phyloP scores from a whole-genome alignment of 2,113 vertebrate species.

The Xiphias gladius region DNA sequence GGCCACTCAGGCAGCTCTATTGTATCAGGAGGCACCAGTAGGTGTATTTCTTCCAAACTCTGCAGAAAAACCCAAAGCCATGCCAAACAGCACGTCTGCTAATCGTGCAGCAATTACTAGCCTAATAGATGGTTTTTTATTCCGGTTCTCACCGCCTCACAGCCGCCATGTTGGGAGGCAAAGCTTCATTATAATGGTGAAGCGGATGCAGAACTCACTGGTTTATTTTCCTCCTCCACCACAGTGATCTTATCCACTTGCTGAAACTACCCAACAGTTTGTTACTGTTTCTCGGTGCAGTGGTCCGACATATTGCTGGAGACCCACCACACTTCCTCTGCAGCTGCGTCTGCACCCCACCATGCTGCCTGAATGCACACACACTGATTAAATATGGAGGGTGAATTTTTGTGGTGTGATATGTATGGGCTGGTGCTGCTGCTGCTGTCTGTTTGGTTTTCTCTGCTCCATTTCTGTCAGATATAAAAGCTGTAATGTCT shows the following conservation, averaged over 20 bases:
- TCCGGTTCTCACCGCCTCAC: conserved; percentile 48
- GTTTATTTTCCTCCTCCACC: neutral
- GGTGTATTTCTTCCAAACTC: conserved; percentile 86
- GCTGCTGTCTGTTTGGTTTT: neutral
- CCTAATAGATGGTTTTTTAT: conserved; percentile 85
- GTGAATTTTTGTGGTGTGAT: conserved; percentile 21
- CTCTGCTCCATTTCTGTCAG: neutral
- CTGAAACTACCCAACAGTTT: conserved; percentile 13
- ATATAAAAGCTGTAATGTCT: neutral
- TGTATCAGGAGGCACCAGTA: conserved; percentile 89
- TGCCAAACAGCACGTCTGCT: conserved; percentile 87
- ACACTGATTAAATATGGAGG: conserved; percentile 35
- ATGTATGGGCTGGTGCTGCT: neutral
- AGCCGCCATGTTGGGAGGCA: conserved; percentile 77
- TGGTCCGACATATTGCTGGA: conserved; percentile 22
- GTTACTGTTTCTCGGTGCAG: neutral
- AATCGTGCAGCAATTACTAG: conserved; percentile 87
- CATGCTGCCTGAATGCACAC: conserved; percentile 13
- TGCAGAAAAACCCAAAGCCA: conserved; percentile 73
- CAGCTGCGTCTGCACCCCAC: conserved; percentile 14
- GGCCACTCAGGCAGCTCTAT: conserved; percentile 85
- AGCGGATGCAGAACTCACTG: conserved; percentile 50
- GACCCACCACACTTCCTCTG: conserved; percentile 14
- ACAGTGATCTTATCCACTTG: conserved; percentile 26
- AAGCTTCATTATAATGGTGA: conserved; percentile 29